Conservation (phyloP, 1,140 invertebrate genomes). For the Uloborus diversus region DNA sequence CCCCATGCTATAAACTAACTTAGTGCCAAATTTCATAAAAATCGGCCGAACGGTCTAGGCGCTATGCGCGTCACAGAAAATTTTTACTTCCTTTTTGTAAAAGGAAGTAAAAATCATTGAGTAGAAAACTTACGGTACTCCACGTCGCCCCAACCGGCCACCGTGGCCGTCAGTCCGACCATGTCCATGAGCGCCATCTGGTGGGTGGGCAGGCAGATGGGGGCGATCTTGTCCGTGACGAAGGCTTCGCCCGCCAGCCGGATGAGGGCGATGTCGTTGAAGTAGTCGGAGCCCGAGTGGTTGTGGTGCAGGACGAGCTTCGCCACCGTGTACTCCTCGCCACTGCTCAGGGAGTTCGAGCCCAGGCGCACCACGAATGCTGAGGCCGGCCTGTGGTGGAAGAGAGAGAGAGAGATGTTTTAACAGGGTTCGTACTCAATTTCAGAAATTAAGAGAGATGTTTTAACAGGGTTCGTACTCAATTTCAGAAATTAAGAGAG, state of each 20-base stretch:
- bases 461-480: neutral
- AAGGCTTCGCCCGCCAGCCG: neutral
- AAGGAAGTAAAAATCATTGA: no score
- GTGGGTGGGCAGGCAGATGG: constrained; percentile 27
- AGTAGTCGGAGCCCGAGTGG: constrained; percentile 22
- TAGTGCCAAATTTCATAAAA: no score
- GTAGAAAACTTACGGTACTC: constrained; percentile 34
- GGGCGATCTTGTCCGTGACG: constrained; percentile 25
- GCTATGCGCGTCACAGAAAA: no score
- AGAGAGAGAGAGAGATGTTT: neutral
- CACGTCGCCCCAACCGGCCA: constrained; percentile 39
- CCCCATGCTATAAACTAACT: no score
- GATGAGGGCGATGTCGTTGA: constrained; percentile 46
- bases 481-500: no score
- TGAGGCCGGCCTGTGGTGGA: constrained; percentile 10
- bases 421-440: no score
- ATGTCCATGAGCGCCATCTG: neutral
- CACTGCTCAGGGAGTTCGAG: constrained; percentile 13
- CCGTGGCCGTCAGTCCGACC: constrained; percentile 1
- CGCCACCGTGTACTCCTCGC: constrained; percentile 46
- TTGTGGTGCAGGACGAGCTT: constrained; percentile 15
- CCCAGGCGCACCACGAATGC: constrained; percentile 36
- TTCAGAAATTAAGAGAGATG: neutral
- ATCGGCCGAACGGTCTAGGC: no score
- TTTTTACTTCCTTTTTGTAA: no score